Base-by-base conservation (phyloP, 2,113 vertebrate species). In the Dasypus novemcinctus region DNA sequence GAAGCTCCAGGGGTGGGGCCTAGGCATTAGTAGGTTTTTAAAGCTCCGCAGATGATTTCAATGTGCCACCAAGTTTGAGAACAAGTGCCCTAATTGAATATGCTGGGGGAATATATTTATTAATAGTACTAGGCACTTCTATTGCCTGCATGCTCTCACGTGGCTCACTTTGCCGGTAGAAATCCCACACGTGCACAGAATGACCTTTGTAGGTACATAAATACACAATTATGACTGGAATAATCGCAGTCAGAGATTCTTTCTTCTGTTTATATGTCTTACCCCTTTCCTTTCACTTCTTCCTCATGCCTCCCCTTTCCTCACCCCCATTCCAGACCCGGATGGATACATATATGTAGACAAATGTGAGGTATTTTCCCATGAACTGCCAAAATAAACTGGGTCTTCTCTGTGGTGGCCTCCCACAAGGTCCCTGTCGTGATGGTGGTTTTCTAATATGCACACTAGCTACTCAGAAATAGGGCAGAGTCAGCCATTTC, bases 401-500 rank as follows among this genome's bases (percentile, higher is more conserved):
- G 75, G 74, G 69, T 69, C 93, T 93, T 87, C 75, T 72, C 54
- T 66, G 95, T 27, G 83, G 96, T 85, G 83, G 84, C 97, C 95
- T 93, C 93, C 93, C 80, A 93, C 49, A 72, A 97, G 87, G 25
- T 4, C 10, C 18, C 71, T 68, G 59, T 80, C 72, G 33, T 8
- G 66, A 82, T 43, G 29, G 87, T 57, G 95, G 94, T 96, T 97
- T 95, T 36, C 78, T 54, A 1, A 78, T 33, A 20, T 83, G 88
- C 80, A 87, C 43, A 13, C 75, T 96, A n/a, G 61, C 87, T 92
- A 54, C 68, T 78, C 23, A 7, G 90, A 92, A 97, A 96, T 83
- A 87, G 93, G 89, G 80, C 86, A 92, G 83, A 87, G 81, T 97
- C 95, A 95, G 96, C 93, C 87, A 87, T 90, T 95, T 85, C 90